Base-by-base conservation (phyloP, 2,888 invertebrate genomes). In the Cheilosia pagana region DNA sequence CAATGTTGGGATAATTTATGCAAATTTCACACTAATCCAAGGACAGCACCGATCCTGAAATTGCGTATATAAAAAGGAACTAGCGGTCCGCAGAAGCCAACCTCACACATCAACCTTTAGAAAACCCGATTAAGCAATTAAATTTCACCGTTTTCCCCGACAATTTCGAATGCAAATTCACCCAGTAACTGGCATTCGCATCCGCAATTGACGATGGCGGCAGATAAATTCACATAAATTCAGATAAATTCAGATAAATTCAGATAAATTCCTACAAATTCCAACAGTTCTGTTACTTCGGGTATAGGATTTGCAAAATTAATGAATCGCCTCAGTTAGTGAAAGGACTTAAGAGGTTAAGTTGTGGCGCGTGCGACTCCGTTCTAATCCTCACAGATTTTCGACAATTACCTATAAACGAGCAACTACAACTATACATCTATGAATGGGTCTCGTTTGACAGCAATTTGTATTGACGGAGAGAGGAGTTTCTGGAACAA, bases 1-100 rank as follows among this genome's bases (percentile, higher is more conserved):
- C 91, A 90, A 90, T 90, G 81, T 88, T 89, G 90, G 91, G 91
- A 92, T 92, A 92, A 92, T 92, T 91, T 92, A 92, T 92, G 91
- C 88, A 90, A 92, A 92, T 91, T 90, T 88, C 86, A 88, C 89
- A 90, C 90, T 91, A 91, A 91, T 91, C 76, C 89, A 90, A 89
- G 90, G 88, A 88, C 75, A 59, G 14, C 45, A 8, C 23, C 65
- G 65, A 39, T 53, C 63, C 41, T 68, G 48, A 45, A 59, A 52
- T 74, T 53, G 21, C 48, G 65, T 48, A 16, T 48, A 21, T 35
- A 72, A 63, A 79, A 55, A 71, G 41, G 28, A 72, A 78, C 68
- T 68, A 72, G 59, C 67, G 52, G 16, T 45, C 53, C 43, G 35
- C 35, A 43, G 57, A 74, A 65, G 6, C 8, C 21, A 63, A 68